Evolutionary conservation across 2,797 vertebrate genomes (phyloP), one percentile per base, ranked within the genome.

Genomic region (Poecile montanus): DNA sequence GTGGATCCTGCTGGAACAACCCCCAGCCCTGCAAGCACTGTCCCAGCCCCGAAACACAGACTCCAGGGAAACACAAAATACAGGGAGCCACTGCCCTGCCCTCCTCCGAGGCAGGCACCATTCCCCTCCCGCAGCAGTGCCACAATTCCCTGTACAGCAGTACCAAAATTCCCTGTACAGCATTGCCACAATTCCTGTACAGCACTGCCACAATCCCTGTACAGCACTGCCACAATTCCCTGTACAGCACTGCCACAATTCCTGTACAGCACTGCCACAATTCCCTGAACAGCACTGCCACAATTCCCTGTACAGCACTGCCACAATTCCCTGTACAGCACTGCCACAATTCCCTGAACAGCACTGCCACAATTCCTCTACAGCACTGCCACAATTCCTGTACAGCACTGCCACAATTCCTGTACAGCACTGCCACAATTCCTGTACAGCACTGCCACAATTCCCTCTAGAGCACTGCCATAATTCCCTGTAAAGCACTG

Each of bases 41-140:
- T 45, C 29, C 61, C 19, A 12, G 22, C 16, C 57, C 70, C 5
- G 18, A 1, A 10, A 7, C 19, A 45, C 71, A 18, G 12, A 15
- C 62, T 0, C 38, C 38, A 40, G 38, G 38, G 38, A 40, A 40
- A 40, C 12, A 40, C 38, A 40, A 40, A 40, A 40, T 40, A 36
- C 30, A 18, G 6, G 1, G 16, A 88, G 27, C 11, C 57, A 6
- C 61, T n/a, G 21, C 68, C 23, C 65, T 38, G 60, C 9, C 2
- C 51, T 53, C n/a, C 48, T 27, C 44, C 0, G 1, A 6, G 8
- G 18, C 45, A 16, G 29, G 11, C 4, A 10, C 81, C 38, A 6
- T 19, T 57, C 42, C 57, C 36, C 17, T 8, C 16, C 12, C 48
- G 2, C 5, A 53, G 5, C 16, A 58, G 13, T 27, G 63, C 23